These are phyloP conservation scores for Geococcyx californianus DNA, from an alignment of 2,113 vertebrate species.

Conservation along the genomic window DNA sequence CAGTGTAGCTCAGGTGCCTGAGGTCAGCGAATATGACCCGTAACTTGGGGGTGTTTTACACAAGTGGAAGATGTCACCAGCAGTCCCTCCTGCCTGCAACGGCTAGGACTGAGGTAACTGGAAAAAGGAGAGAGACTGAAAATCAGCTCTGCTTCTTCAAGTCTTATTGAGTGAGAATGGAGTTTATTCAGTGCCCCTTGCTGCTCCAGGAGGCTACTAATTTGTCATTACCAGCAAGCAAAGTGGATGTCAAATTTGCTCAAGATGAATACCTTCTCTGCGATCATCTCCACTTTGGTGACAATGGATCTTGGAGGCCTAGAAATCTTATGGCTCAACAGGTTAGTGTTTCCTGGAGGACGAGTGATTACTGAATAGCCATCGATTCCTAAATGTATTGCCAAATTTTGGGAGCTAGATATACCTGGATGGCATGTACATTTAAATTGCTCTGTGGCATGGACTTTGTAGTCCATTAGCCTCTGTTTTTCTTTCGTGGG, in stretches of 20 bases:
- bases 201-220: background rate
- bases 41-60: background rate
- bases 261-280: rapidly evolving
- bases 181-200: background rate
- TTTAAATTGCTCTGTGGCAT: background rate
- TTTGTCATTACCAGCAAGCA: background rate
- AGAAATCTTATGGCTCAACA: background rate
- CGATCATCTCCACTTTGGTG: background rate
- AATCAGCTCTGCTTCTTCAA: background rate
- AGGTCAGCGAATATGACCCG: rapidly evolving
- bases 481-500: background rate
- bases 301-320: background rate
- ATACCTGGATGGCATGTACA: too few species aligned
- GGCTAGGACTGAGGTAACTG: background rate
- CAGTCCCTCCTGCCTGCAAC: rapidly evolving
- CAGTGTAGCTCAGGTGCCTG: rapidly evolving
- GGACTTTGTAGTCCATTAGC: background rate
- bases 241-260: background rate
- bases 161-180: background rate
- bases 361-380: background rate
- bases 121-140: background rate
- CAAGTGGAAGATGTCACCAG: background rate
- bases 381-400: background rate
- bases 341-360: background rate
- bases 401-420: background rate